A percentile compares a stretch with the other conserved stretches of the same genome.
These are phyloP conservation scores for Pelodiscus sinensis DNA, from an alignment of 2,113 vertebrate species.

Conservation along the genomic window DNA sequence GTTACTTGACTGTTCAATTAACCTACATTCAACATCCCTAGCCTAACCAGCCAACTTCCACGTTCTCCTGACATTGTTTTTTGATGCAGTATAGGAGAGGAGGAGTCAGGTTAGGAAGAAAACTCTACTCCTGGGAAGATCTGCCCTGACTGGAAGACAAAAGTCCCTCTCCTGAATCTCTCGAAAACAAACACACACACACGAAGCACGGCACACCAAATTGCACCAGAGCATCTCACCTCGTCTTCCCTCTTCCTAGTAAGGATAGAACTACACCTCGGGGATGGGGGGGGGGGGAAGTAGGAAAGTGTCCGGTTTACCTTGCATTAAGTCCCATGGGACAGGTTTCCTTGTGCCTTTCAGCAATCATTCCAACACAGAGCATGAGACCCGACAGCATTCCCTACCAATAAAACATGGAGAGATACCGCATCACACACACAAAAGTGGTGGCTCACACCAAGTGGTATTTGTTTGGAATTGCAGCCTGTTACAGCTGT, in stretches of 20 bases:
- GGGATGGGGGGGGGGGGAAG: rapidly evolving
- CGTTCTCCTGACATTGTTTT: not conserved
- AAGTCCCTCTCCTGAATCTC: not conserved
- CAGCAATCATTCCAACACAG: not conserved
- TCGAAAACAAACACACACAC: not conserved
- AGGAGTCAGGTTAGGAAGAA: not conserved
- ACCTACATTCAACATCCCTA: no score
- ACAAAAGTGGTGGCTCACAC: slow-evolving; percentile 17
- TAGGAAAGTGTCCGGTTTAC: not conserved
- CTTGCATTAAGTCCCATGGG: not conserved
- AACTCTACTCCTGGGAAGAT: not conserved
- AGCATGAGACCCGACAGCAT: not conserved
- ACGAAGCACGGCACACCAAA: not conserved
- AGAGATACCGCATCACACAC: not conserved
- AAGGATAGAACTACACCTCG: not conserved
- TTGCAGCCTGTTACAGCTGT: slow-evolving; percentile 27
- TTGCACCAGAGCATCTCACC: not conserved
- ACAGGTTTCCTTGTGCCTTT: slow-evolving; percentile 8
- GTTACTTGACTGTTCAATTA: no score
- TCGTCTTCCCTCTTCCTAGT: not conserved
- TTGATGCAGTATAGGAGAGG: not conserved
- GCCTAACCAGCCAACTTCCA: not conserved
- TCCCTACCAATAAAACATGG: not conserved
- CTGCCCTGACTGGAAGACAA: not conserved
- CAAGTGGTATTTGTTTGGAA: slow-evolving; percentile 44